Percentiles rank a stretch among this genome's conserved stretches.
Conservation (phyloP, 2,797 vertebrate genomes). For the Limosa lapponica region DNA sequence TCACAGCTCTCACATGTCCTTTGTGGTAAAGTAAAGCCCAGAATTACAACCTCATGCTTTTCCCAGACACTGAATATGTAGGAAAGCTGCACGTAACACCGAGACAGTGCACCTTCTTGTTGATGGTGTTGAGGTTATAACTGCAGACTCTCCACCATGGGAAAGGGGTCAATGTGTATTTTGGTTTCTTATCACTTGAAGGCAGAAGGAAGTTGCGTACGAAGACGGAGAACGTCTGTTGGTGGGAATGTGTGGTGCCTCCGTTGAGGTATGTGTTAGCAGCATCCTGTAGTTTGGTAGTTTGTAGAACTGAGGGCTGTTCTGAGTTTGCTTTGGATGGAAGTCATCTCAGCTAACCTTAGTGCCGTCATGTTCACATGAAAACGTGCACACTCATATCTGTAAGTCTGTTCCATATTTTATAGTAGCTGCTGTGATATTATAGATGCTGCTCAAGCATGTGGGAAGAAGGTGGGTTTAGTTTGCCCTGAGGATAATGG, state of each 20-base stretch:
- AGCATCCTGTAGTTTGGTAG: neutral
- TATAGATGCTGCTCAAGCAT: neutral
- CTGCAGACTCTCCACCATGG: neutral
- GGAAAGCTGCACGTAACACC: neutral
- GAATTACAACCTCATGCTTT: neutral
- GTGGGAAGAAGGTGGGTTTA: neutral
- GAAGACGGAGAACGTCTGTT: constrained; percentile 38
- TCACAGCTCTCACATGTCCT: neutral
- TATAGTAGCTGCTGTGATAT: neutral
- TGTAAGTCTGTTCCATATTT: neutral
- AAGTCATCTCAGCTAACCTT: neutral
- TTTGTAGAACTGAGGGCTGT: neutral
- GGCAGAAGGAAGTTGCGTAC: constrained; percentile 49
- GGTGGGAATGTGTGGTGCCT: neutral
- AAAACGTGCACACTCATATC: neutral
- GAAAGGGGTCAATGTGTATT: constrained; percentile 10
- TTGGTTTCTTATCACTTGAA: constrained; percentile 57
- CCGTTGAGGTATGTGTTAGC: neutral
- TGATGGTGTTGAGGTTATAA: constrained; percentile 17
- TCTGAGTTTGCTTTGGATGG: neutral
- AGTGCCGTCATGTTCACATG: neutral
- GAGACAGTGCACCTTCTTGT: accelerated
- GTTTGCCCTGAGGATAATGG: neutral
- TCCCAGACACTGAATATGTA: accelerated
- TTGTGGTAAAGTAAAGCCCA: neutral